Percentiles rank a stretch among this genome's conserved stretches.
phyloP scores from a whole-genome alignment of 1,140 invertebrate genomes.

The Dufourea novaeangliae region DNA sequence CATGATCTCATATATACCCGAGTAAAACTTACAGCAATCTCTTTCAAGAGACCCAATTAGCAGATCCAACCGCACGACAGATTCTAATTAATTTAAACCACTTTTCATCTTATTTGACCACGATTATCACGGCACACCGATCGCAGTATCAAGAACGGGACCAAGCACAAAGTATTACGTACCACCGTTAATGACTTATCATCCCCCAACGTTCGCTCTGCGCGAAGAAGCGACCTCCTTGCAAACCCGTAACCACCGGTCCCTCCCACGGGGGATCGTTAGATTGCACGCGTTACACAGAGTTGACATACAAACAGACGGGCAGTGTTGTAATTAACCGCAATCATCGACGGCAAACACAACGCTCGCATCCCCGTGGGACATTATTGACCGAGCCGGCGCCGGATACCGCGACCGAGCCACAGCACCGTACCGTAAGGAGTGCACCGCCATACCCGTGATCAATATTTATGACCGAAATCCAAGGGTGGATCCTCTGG shows the following conservation, averaged over 20 bases:
- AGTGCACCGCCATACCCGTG: slow-evolving; percentile 37
- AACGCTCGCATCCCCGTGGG: slow-evolving; percentile 55
- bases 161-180: not conserved
- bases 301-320: slow-evolving; percentile 69
- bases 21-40: too few relatives aligned
- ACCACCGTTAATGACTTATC: not conserved
- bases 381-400: slow-evolving; percentile 59
- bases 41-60: too few relatives aligned
- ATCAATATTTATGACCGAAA: slow-evolving; percentile 69
- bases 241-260: slow-evolving; percentile 16
- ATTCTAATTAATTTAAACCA: too few relatives aligned
- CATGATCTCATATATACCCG: too few relatives aligned
- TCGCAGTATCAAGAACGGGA: not conserved
- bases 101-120: too few relatives aligned
- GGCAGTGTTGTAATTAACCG: slow-evolving; percentile 70
- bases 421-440: slow-evolving; percentile 46
- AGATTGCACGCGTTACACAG: slow-evolving; percentile 45
- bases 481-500: slow-evolving; percentile 63
- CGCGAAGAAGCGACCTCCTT: slow-evolving; percentile 45
- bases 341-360: slow-evolving; percentile 70
- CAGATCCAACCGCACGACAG: too few relatives aligned
- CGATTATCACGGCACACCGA: not conserved
- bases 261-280: slow-evolving; percentile 66
- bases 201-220: not conserved
- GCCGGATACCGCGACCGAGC: slow-evolving; percentile 19